Evolutionary conservation across 2,888 invertebrate genomes (phyloP).

Genomic region (Cantharis rustica): DNA sequence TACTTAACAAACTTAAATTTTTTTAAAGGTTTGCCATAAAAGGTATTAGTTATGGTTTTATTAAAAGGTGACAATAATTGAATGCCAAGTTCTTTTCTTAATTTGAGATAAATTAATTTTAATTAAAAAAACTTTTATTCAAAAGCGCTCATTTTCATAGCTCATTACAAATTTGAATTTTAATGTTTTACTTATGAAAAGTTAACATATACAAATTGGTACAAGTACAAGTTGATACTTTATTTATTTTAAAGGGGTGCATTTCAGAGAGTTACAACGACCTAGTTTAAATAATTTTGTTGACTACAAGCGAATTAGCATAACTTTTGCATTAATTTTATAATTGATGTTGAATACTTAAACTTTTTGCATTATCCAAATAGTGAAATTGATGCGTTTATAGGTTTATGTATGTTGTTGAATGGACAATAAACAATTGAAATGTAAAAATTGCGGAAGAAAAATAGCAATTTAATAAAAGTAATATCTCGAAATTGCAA

Average conservation of each 20-base stretch:
- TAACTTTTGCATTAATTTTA: background rate
- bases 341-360: background rate
- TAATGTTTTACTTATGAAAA: background rate
- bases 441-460: conserved; percentile 13
- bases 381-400: background rate
- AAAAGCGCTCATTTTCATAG: background rate
- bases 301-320: background rate
- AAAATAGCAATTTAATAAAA: conserved; percentile 23
- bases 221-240: background rate
- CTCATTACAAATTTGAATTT: background rate
- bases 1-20: too few species aligned
- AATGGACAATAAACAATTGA: conserved; percentile 18
- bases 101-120: too few species aligned
- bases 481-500: conserved; percentile 23
- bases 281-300: background rate
- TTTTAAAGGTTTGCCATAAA: too few species aligned
- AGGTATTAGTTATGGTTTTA: too few species aligned
- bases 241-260: background rate
- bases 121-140: too few species aligned
- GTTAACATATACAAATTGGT: background rate
- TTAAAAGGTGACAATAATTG: too few species aligned
- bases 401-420: conserved; percentile 1
- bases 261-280: background rate
- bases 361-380: background rate
- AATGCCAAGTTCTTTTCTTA: too few species aligned